Evolutionary conservation across 2,113 vertebrate genomes (phyloP), one percentile per base, ranked within the genome.

Genomic region (Aegypius monachus): DNA sequence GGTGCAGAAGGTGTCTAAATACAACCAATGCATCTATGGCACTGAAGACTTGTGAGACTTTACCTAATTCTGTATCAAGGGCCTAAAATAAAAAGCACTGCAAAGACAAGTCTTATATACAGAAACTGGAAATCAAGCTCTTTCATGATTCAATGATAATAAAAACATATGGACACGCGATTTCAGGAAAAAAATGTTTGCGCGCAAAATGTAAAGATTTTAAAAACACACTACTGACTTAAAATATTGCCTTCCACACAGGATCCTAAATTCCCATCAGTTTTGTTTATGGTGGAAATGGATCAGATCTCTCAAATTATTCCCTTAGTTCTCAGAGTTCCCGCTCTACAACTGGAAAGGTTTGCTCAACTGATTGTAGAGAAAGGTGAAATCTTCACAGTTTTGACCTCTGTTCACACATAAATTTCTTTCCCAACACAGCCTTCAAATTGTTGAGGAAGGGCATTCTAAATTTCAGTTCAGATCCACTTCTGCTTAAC

Each of bases 1-100:
- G 94, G 83, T 63, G 94, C 91, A 98, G 97, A 94, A 93, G 95
- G 96, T 85, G 95, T 95, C 93, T 97, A 91, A 91, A 66, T 42
- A 55, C 91, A 92, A 79, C 78, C 56, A 63, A n/a, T 18, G 94
- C 81, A 67, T 58, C 59, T 88, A 93, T 2, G 74, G 92, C 62
- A 96, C 62, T 70, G 93, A 56, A 70, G 79, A 20, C 87, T n/a
- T 25, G 55, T 31, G 65, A 65, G 75, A 77, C 32, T 68, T 95
- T 40, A 90, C 38, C 66, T 84, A 83, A 65, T 71, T 68, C 73
- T 32, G 52, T 38, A 86, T 23, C 86, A 90, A 86, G 29, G 52
- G 50, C 23, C 62, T 73, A 70, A 92, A 79, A 79, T 83, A 58
- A 67, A 79, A 87, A 71, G 26, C 81, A 71, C 61, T 58, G 55